Base-by-base conservation (phyloP, 2,797 vertebrate genomes). In the Sphaeramia orbicularis region DNA sequence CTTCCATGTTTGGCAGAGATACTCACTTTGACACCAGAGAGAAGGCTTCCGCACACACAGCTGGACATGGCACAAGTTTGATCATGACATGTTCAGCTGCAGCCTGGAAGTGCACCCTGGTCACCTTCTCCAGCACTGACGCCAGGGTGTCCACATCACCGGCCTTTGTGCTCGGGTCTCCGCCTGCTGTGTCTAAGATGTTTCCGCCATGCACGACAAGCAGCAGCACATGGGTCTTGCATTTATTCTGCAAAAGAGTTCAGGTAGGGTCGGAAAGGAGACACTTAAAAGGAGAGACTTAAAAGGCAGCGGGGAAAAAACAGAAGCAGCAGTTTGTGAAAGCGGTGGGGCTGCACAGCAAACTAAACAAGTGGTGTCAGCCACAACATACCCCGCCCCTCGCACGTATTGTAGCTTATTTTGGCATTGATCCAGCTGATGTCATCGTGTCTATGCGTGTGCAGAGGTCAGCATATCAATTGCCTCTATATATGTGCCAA, bases 11-110 rank as follows among this genome's bases (percentile, higher is more conserved):
- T 64, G 44, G 13, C 38, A 27, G 3, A 1, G 9, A 1, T 62
- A 92, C 96, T 97, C 90, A 99, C 98, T 96, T 96, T 67, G 98
- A 97, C 81, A 99, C 94, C 49, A 99, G 94, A 1, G 96, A 96
- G 92, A 98, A 99, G 68, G 98, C 98, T 62, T 98, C 95, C 0
- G 97, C 95, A 30, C 98, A 99, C 83, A 99, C 95, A 5, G 97
- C 95, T 1, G 96, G 97, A 85, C 98, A 99, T 2, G 97, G 92
- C 83, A 99, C 96, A 44, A 98, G 93, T 64, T 94, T 96, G 84
- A 99, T 93, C 76, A 95, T 92, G 85, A 99, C 92, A n/a, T 97
- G 98, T 38, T 97, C 95, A 13, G 94, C 89, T 9, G 95, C 96
- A 0, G 97, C 95, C 8, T 97, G 95, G 83, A 98, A 99, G 83